Evolutionary conservation across 2,797 vertebrate species (phyloP).

Genomic region (Schizopygopsis malacanthus): DNA sequence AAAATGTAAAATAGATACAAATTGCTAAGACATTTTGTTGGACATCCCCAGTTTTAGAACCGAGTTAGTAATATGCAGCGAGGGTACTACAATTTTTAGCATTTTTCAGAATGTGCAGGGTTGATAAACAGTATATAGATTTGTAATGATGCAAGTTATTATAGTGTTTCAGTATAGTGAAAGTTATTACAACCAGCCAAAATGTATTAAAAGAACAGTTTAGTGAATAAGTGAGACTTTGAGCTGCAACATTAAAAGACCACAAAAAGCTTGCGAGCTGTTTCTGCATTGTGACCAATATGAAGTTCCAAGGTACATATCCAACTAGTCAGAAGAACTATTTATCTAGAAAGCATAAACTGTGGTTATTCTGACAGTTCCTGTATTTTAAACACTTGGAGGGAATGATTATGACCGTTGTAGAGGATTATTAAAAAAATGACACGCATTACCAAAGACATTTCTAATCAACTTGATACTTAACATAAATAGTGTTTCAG

Average conservation of each 20-base stretch:
- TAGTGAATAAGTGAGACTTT: neutral
- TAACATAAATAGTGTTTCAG: constrained; percentile 10
- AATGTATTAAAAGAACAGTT: constrained; percentile 7
- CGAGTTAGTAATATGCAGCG: neutral
- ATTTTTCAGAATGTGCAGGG: neutral
- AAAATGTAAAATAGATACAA: neutral
- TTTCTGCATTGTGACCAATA: neutral
- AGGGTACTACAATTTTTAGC: neutral
- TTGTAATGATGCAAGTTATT: neutral
- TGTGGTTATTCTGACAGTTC: neutral
- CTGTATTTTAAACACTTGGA: constrained; percentile 1
- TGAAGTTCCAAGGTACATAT: neutral
- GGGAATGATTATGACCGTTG: neutral
- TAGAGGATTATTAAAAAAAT: constrained; percentile 8
- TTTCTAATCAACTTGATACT: constrained; percentile 29
- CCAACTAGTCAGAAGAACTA: constrained; percentile 8
- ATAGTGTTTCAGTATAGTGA: neutral
- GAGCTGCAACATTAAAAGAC: neutral
- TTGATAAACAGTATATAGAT: neutral
- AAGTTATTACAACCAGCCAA: neutral
- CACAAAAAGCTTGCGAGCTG: neutral
- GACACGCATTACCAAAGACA: neutral
- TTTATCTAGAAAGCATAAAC: constrained; percentile 9
- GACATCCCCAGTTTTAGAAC: neutral
- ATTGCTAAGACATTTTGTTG: neutral